A percentile compares a stretch with the other conserved stretches of the same genome.
Conservation (phyloP, 2,797 vertebrate species). For the Coregonus sp. region DNA sequence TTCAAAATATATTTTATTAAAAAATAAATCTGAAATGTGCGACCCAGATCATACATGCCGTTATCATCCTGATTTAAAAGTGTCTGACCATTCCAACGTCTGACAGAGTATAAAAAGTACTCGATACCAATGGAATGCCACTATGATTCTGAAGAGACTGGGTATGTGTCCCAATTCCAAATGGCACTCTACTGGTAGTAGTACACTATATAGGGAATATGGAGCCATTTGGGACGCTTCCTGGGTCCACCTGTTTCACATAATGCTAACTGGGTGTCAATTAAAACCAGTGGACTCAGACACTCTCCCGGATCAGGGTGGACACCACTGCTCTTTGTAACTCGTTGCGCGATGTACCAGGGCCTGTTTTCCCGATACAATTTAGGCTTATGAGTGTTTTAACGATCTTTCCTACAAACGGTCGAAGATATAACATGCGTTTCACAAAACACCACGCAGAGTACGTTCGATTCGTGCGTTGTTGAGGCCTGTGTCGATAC, state of each 20-base stretch:
- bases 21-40: constrained; percentile 51
- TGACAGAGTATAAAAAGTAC: constrained; percentile 37
- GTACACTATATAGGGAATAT: no score
- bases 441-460: no score
- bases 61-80: constrained; percentile 40
- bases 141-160: constrained; percentile 27
- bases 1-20: constrained; percentile 43
- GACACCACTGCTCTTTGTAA: constrained; percentile 5
- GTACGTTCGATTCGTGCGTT: no score
- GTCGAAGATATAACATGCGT: no score
- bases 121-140: constrained; percentile 20
- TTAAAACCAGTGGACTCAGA: constrained; percentile 20
- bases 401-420: no score
- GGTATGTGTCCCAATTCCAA: not conserved
- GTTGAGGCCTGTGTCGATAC: no score
- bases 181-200: no score
- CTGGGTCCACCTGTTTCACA: constrained; percentile 21
- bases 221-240: no score
- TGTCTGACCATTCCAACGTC: constrained; percentile 36
- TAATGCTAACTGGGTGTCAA: not conserved
- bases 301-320: constrained; percentile 26
- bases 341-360: no score
- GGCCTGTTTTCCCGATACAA: no score
- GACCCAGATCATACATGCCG: constrained; percentile 41
- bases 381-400: no score